Evolutionary conservation across 2,113 vertebrate genomes (phyloP), one percentile per base, ranked within the genome.

Genomic region (Eleginops maclovinus): DNA sequence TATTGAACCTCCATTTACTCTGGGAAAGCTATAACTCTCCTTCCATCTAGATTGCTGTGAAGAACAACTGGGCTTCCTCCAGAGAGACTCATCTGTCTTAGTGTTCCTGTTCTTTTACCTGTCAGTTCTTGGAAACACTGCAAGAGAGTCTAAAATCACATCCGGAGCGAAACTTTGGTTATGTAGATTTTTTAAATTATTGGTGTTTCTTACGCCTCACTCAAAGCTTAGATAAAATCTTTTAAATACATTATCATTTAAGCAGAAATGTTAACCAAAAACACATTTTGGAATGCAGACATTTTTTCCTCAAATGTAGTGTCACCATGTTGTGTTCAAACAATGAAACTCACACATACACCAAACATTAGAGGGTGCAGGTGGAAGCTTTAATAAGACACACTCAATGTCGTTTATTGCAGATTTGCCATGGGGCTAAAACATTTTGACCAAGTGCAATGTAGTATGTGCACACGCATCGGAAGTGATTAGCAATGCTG

Each of bases 401-500:
- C 69, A 72, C 40, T 64, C 26, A 19, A 28, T 71, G 60, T 24
- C 44, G 7, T 21, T 56, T 64, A 54, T 16, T 66, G 17, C 5
- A 56, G 65, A 75, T 75, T 70, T 73, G 63, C 47, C 43, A 22
- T 36, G 55, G 61, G 49, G 40, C 58, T 49, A 17, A 1, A 22
- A 44, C 3, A 55, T 73, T 70, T 77, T 69, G 7, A 62, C 44
- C 26, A 60, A 26, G 13, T 28, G 16, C 31, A 62, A 21, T 19
- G 19, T 62, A 46, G 15, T 19, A 28, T 53, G 43, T 4, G 26
- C 56, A n/a, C 17, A 11, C 60, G 66, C 28, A 66, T 15, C 0
- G 9, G 75, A 82, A 65, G 62, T 14, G 21, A 77, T 86, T 74
- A 76, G 53, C 61, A 64, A 46, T 73, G 66, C 71, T 85, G 46